Percentiles rank a stretch among this genome's conserved stretches.
Conservation (phyloP, 2,888 invertebrate genomes). For the Drosophila tanythrix region DNA sequence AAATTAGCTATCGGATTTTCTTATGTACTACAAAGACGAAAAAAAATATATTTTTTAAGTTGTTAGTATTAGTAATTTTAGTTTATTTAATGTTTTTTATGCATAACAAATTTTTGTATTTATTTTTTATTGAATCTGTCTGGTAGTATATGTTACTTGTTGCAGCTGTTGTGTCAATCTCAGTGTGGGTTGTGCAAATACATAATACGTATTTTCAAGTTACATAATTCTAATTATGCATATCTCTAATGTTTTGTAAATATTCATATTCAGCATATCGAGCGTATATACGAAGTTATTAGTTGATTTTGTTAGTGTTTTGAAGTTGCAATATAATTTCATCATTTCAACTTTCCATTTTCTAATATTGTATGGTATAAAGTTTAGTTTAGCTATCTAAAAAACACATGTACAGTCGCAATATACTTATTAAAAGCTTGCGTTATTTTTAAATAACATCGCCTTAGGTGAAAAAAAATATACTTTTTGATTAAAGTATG, state of each 20-base stretch:
- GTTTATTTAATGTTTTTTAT: conserved; percentile 66
- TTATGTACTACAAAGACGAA: not conserved
- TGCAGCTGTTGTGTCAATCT: conserved; percentile 52
- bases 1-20: not conserved
- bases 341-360: conserved; percentile 50
- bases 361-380: conserved; percentile 76
- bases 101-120: conserved; percentile 58
- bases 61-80: conserved; percentile 48
- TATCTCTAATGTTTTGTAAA: conserved; percentile 51
- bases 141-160: conserved; percentile 63
- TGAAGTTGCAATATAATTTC: conserved; percentile 41
- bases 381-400: conserved; percentile 78
- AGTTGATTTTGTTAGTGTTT: conserved; percentile 47
- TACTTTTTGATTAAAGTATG: conserved; percentile 28
- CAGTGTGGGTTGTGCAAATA: conserved; percentile 66
- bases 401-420: conserved; percentile 77
- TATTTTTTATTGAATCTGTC: conserved; percentile 58
- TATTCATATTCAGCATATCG: conserved; percentile 75
- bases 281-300: conserved; percentile 62
- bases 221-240: conserved; percentile 35
- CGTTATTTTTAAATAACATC: conserved; percentile 73
- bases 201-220: conserved; percentile 59
- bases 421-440: conserved; percentile 56
- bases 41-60: not conserved
- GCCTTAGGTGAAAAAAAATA: conserved; percentile 39